Base-by-base conservation (phyloP, 1,140 invertebrate species). In the Bombus polaris region DNA sequence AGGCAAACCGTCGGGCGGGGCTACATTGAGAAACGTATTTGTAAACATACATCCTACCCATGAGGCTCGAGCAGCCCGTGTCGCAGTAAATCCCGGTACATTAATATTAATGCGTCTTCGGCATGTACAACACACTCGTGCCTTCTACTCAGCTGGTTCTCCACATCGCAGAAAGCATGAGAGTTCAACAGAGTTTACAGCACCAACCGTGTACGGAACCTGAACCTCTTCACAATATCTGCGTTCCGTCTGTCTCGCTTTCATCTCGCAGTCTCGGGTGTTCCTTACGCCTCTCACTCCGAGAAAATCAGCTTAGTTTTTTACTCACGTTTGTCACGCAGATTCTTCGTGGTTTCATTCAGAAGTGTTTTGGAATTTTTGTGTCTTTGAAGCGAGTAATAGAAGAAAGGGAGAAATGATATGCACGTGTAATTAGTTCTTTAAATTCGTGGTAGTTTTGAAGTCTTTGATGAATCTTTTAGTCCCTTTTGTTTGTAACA, bases 91-190 rank as follows among this genome's bases (percentile, higher is more conserved):
- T 92, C 91, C 89, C 90, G 79, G 86, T 89, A 90, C 92, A 93
- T 93, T 93, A 93, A 93, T 93, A 93, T 93, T 93, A 93, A 93
- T 93, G 90, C 87, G 87, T 90, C 93, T 93, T 93, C 87, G 93
- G 92, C 89, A 92, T 90, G 89, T 92, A 91, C 91, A 66, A 81
- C 77, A 73, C 65, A 53, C 66, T 81, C 62, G 47, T 47, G 13
- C 83, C 42, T 73, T 47, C 42, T 62, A 42, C 78, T 71, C 83
- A 68, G 70, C 66, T n/a, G 68, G 74, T 81, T 84, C 73, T 77
- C 68, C 78, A 32, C 81, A 35, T 83, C 70, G 86, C 68, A 88
- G 90, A 91, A 90, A 91, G 90, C 88, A 85, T 12, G 84, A 57
- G 88, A 88, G 85, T 90, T 91, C 70, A 83, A 76, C 84, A 62